Conservation (phyloP, 2,113 vertebrate genomes). For the Phrynosoma platyrhinos region DNA sequence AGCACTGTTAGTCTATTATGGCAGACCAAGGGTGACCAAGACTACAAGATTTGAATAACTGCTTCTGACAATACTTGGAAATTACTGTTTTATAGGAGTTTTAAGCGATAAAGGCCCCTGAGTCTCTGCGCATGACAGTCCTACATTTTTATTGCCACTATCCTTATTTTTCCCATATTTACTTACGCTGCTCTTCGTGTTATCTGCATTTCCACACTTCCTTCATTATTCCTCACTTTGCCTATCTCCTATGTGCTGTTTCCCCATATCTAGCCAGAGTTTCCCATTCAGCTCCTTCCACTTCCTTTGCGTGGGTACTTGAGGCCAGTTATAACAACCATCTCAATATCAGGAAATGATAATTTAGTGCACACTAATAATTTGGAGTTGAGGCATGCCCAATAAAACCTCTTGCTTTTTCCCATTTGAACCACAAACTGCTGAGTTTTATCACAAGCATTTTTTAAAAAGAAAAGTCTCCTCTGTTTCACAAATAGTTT, state of each 20-base stretch:
- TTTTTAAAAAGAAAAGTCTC: no score
- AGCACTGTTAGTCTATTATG: not conserved
- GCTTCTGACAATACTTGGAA: not conserved
- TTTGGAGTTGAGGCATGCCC: no score
- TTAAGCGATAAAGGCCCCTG: not conserved
- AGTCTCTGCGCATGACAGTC: not conserved
- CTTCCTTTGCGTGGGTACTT: not conserved
- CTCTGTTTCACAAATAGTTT: no score
- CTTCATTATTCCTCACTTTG: no score
- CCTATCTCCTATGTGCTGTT: not conserved
- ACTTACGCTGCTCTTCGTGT: not conserved
- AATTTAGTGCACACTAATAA: no score
- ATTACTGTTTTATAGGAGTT: not conserved
- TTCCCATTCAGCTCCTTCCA: not conserved
- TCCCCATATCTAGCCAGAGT: not conserved
- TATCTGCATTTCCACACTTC: not conserved
- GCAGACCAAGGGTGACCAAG: not conserved
- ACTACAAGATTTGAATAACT: not conserved
- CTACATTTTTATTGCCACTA: not conserved
- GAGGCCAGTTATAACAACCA: not conserved
- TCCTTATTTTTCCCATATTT: not conserved
- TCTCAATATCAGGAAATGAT: not conserved
- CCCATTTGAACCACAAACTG: no score
- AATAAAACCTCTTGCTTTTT: no score
- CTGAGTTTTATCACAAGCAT: no score